phyloP scores from a whole-genome alignment of 1,140 invertebrate genomes.

The Sipha flava region DNA sequence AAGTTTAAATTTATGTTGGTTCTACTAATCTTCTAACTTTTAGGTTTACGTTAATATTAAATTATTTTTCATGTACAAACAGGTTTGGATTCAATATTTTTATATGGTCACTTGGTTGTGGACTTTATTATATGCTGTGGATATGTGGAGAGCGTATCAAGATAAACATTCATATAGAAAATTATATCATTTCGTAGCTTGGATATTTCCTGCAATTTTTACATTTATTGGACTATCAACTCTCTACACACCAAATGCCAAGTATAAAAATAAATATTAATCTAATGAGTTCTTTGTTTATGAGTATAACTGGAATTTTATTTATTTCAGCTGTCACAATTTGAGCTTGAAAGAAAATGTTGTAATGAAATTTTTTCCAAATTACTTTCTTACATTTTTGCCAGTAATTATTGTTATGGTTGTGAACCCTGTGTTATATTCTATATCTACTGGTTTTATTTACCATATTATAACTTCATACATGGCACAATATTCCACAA shows the following conservation, averaged over 20 bases:
- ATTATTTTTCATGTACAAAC: background rate
- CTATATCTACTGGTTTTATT: constrained; percentile 55
- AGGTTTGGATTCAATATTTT: constrained; percentile 67
- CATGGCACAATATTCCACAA: constrained; percentile 51
- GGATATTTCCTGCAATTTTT: constrained; percentile 59
- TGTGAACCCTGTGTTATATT: constrained; percentile 62
- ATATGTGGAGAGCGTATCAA: constrained; percentile 59
- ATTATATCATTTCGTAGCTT: constrained; percentile 59
- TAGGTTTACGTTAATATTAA: background rate
- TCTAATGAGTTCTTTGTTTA: no score
- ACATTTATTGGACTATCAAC: constrained; percentile 59
- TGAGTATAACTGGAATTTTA: background rate
- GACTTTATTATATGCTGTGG: constrained; percentile 73
- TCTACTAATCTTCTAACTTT: no score
- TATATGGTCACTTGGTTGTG: constrained; percentile 75
- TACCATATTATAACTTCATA: constrained; percentile 53
- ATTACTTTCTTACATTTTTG: constrained; percentile 65
- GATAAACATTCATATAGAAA: constrained; percentile 46
- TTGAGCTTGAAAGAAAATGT: constrained; percentile 50
- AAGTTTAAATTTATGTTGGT: background rate
- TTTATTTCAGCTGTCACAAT: constrained; percentile 61
- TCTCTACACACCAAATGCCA: constrained; percentile 65
- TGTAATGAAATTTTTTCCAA: constrained; percentile 62
- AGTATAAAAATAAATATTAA: no score
- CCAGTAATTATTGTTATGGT: constrained; percentile 66